Conservation (phyloP, 2,113 vertebrate genomes). For the Peucedramus taeniatus region DNA sequence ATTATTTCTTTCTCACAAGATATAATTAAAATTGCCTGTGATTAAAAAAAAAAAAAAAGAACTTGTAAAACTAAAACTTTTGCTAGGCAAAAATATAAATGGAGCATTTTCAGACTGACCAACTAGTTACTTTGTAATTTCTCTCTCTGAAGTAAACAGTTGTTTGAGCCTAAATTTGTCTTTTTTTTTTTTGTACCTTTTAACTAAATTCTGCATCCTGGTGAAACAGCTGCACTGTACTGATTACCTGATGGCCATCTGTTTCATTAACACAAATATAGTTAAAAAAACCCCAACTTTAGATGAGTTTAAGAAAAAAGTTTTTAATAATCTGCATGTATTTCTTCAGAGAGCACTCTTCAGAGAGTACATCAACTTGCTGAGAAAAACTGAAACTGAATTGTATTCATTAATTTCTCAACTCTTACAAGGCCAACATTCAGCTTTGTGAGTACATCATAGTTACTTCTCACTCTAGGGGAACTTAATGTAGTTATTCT, state of each 20-base stretch:
- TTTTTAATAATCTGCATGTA: not conserved
- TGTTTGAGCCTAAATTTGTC: not conserved
- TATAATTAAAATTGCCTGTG: not conserved
- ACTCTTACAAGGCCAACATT: not conserved
- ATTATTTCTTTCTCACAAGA: not conserved
- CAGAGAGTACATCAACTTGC: not conserved
- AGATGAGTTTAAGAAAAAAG: not conserved
- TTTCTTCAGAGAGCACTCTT: not conserved
- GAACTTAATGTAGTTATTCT: not conserved
- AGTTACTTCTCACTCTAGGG: not conserved
- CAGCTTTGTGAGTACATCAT: not conserved
- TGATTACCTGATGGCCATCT: not conserved
- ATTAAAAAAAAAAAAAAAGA: not conserved
- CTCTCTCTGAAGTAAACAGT: not conserved
- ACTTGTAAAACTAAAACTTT: not conserved
- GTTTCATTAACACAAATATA: not conserved
- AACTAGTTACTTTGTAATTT: not conserved
- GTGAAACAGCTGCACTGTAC: not conserved
- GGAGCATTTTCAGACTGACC: not conserved
- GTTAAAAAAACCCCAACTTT: not conserved
- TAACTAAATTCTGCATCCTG: not conserved
- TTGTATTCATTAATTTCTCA: not conserved
- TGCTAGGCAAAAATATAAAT: not conserved
- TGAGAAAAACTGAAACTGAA: not conserved
- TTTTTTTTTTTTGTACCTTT: not conserved